phyloP scores from a whole-genome alignment of 2,797 vertebrate genomes.

The Myripristis jacobus region DNA sequence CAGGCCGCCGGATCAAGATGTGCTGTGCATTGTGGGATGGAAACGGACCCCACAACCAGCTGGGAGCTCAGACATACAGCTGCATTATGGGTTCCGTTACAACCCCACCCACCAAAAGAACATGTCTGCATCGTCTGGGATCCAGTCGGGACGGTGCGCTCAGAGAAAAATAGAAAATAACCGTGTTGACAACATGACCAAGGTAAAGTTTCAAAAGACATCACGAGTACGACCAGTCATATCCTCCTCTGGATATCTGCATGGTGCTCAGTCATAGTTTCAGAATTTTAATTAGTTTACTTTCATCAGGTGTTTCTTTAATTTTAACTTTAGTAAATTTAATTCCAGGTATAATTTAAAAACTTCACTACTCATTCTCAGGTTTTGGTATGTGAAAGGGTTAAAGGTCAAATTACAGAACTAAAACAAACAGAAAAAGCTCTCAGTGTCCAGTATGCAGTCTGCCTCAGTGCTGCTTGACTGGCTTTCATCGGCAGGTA shows the following conservation, averaged over 20 bases:
- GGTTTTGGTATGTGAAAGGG: neutral
- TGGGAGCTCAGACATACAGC: constrained; percentile 90
- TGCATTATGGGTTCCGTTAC: constrained; percentile 99
- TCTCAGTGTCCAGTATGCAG: too few species aligned
- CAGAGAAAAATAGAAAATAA: neutral
- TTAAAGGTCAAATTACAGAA: neutral
- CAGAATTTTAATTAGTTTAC: too few species aligned
- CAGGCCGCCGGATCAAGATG: constrained; percentile 19
- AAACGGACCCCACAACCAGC: constrained; percentile 97
- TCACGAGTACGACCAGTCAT: too few species aligned
- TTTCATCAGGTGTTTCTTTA: too few species aligned
- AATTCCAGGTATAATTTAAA: too few species aligned
- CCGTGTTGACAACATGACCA: neutral
- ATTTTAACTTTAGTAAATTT: too few species aligned
- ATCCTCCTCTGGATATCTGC: too few species aligned
- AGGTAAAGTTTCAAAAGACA: too few species aligned
- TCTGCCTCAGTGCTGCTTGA: too few species aligned
- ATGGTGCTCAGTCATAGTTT: too few species aligned
- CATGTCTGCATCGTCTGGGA: neutral
- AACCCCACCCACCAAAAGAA: constrained; percentile 81
- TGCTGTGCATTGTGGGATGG: constrained; percentile 82
- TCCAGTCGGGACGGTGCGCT: neutral
- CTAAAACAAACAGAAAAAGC: neutral
- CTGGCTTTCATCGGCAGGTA: too few species aligned
- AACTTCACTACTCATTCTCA: neutral